These are phyloP conservation scores for Petrocephalus microphthalmus DNA, from an alignment of 2,113 vertebrate species.

Conservation along the genomic window DNA sequence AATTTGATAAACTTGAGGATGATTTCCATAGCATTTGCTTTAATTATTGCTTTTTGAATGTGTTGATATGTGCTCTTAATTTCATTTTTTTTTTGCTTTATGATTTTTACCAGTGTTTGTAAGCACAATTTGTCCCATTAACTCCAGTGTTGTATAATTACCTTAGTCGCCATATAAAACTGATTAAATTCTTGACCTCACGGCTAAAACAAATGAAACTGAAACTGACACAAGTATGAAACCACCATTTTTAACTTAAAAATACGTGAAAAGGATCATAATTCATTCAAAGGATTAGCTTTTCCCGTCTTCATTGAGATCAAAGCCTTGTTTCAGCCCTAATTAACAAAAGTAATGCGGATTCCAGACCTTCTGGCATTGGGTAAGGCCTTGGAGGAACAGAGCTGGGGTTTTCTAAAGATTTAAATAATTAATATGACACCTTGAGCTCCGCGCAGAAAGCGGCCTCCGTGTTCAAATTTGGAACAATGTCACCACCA, in stretches of 20 bases:
- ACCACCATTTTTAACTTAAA: slow-evolving; percentile 48
- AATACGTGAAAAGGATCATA: slow-evolving; percentile 65
- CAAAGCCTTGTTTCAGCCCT: slow-evolving; percentile 84
- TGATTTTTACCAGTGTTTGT: neutral
- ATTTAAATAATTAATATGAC: slow-evolving; percentile 99
- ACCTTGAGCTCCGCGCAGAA: slow-evolving; percentile 78
- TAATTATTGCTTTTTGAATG: neutral
- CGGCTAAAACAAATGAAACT: slow-evolving; percentile 51
- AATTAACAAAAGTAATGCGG: slow-evolving; percentile 89
- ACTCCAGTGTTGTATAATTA: slow-evolving; percentile 47
- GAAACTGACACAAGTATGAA: slow-evolving; percentile 53
- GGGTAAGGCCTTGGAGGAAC: slow-evolving; percentile 80
- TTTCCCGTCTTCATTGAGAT: slow-evolving; percentile 74
- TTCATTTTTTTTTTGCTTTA: neutral
- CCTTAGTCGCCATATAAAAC: slow-evolving; percentile 58
- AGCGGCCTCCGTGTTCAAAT: slow-evolving; percentile 72
- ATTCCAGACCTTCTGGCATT: slow-evolving; percentile 88
- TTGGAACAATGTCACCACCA: slow-evolving; percentile 80
- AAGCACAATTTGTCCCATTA: neutral
- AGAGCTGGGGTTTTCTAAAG: slow-evolving; percentile 80
- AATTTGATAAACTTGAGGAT: neutral
- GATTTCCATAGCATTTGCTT: neutral
- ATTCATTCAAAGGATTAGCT: slow-evolving; percentile 75
- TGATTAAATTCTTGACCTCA: slow-evolving; percentile 63
- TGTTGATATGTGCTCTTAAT: neutral